These are phyloP conservation scores for Notolabrus celidotus DNA, from an alignment of 2,797 vertebrate species.

Conservation along the genomic window DNA sequence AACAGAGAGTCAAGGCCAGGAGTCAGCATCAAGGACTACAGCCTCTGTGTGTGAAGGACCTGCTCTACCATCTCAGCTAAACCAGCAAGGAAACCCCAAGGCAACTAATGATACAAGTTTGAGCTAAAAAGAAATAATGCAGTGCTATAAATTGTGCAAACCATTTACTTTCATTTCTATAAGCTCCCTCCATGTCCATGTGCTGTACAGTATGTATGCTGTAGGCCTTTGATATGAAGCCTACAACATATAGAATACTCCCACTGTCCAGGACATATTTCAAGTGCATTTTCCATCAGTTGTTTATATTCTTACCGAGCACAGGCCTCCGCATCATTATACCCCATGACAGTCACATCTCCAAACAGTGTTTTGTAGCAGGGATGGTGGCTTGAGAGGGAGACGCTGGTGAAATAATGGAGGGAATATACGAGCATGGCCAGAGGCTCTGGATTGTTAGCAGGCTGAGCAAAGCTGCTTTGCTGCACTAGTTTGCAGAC, in stretches of 20 bases:
- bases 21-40: too few relatives aligned
- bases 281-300: constrained; percentile 36
- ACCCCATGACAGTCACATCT: constrained; percentile 50
- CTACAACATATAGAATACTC: constrained; percentile 23
- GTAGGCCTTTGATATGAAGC: constrained; percentile 22
- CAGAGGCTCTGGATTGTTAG: constrained; percentile 73
- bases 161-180: not conserved
- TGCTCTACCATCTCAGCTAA: too few relatives aligned
- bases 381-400: constrained; percentile 55
- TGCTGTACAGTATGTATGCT: constrained; percentile 10
- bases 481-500: constrained; percentile 70
- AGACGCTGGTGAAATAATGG: constrained; percentile 65
- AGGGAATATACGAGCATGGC: constrained; percentile 67
- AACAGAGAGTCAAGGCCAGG: too few relatives aligned
- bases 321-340: constrained; percentile 23
- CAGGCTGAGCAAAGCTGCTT: constrained; percentile 70
- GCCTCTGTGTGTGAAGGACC: too few relatives aligned
- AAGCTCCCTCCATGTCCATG: not conserved
- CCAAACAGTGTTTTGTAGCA: constrained; percentile 60
- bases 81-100: too few relatives aligned
- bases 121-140: not conserved
- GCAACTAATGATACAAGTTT: too few relatives aligned
- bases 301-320: constrained; percentile 28
- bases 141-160: not conserved
- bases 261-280: constrained; percentile 21